Conservation (phyloP, 1,140 invertebrate genomes). For the Periplaneta americana region DNA sequence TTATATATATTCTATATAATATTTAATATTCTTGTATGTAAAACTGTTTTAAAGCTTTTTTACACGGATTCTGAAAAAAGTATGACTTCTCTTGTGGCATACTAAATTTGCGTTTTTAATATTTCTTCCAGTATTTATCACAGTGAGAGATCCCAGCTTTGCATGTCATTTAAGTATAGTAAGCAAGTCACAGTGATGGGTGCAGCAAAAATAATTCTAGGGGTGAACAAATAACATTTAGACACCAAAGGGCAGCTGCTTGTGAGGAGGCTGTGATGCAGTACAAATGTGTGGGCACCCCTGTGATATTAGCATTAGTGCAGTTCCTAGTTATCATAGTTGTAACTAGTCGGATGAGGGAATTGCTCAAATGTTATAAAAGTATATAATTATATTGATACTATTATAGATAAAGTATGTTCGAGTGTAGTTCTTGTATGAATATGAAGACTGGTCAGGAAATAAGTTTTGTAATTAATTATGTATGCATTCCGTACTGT, state of each 20-base stretch:
- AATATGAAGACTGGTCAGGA: too few relatives aligned
- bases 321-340: background rate
- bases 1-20: too few relatives aligned
- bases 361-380: background rate
- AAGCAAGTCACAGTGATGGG: background rate
- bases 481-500: too few relatives aligned
- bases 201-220: background rate
- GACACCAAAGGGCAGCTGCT: background rate
- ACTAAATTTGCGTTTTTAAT: too few relatives aligned
- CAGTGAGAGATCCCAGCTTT: background rate
- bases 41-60: too few relatives aligned
- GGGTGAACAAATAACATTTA: background rate
- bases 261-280: too few relatives aligned
- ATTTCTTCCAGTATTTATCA: too few relatives aligned
- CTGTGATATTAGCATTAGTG: background rate
- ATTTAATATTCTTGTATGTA: too few relatives aligned
- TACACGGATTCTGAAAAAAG: too few relatives aligned
- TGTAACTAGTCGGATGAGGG: background rate
- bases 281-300: background rate
- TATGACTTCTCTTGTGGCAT: too few relatives aligned
- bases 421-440: too few relatives aligned
- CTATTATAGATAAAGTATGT: background rate
- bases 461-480: too few relatives aligned
- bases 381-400: background rate
- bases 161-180: background rate